These are phyloP conservation scores for Macrophya alboannulata DNA, from an alignment of 2,888 invertebrate species.

Conservation along the genomic window DNA sequence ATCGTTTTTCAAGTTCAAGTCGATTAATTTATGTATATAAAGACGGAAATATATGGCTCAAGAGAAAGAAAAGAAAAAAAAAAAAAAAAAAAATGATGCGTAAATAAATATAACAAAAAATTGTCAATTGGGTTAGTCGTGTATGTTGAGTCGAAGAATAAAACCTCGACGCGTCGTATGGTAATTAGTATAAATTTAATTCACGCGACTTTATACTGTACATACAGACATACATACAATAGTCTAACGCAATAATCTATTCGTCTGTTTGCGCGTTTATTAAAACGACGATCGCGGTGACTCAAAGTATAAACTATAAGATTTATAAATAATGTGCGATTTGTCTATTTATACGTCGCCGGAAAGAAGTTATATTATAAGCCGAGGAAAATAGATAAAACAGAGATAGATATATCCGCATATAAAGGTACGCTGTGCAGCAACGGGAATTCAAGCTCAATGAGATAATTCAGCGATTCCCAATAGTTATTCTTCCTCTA, in stretches of 20 bases:
- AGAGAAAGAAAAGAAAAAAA: background rate
- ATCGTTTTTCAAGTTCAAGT: conserved; percentile 1
- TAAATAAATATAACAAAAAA: background rate
- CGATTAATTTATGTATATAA: background rate
- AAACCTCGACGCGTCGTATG: background rate
- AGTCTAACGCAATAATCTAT: background rate
- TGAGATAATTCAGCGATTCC: background rate
- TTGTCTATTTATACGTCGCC: background rate
- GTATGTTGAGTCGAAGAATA: background rate
- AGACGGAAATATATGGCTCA: background rate
- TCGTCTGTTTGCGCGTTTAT: background rate
- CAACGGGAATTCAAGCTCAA: background rate
- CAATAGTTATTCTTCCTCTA: background rate
- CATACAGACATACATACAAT: background rate
- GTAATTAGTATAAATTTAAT: conserved; percentile 9
- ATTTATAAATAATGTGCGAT: background rate
- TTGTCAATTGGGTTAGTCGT: background rate
- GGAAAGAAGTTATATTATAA: background rate
- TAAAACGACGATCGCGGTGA: background rate
- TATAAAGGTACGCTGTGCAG: background rate
- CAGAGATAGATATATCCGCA: background rate
- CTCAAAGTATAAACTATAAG: background rate
- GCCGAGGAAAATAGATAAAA: background rate
- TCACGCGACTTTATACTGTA: background rate
- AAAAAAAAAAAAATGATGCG: background rate